phyloP scores from a whole-genome alignment of 2,113 vertebrate genomes.

The Anas platyrhynchos region DNA sequence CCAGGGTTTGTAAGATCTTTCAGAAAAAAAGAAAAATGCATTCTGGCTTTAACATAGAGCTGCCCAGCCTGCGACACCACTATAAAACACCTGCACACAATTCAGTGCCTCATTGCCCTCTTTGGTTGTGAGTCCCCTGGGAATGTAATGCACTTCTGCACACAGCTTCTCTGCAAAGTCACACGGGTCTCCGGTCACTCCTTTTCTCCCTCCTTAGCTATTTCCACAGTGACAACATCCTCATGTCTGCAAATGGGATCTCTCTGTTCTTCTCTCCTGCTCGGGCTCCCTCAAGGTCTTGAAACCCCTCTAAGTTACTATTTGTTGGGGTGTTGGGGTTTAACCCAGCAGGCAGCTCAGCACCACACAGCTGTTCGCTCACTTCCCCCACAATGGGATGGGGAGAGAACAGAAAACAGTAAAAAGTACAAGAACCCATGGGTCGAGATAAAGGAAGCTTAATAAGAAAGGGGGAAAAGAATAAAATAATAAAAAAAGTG shows the following conservation, averaged over 20 bases:
- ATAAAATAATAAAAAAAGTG: background rate
- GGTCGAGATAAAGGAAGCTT: background rate
- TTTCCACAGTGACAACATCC: background rate
- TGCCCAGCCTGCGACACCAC: background rate
- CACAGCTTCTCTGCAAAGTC: background rate
- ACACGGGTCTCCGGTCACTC: background rate
- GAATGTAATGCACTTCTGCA: background rate
- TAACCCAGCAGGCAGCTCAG: background rate
- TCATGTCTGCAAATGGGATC: background rate
- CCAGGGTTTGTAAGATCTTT: background rate
- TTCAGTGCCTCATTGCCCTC: background rate
- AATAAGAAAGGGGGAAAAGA: background rate
- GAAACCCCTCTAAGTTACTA: background rate
- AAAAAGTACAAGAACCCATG: background rate
- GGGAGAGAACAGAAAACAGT: background rate
- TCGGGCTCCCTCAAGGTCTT: background rate
- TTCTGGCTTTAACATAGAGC: background rate
- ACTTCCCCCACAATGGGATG: background rate
- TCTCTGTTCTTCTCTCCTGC: background rate
- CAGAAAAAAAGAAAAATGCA: background rate
- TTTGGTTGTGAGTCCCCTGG: background rate
- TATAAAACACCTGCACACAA: background rate
- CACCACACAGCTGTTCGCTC: background rate
- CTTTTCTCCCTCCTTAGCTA: background rate
- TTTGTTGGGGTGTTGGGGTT: background rate